phyloP scores from a whole-genome alignment of 2,888 invertebrate genomes.

The Erannis defoliaria region DNA sequence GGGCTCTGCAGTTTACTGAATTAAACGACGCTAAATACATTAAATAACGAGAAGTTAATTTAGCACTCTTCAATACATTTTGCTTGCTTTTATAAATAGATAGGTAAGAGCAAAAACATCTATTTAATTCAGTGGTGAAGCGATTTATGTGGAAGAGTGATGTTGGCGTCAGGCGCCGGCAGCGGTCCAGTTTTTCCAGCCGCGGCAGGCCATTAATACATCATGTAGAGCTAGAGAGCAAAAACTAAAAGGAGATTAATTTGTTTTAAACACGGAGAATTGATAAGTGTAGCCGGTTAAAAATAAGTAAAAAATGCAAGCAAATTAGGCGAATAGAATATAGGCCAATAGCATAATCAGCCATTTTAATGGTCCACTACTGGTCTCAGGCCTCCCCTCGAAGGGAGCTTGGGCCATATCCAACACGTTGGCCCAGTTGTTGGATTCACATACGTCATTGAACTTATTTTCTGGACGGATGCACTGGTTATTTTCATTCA shows the following conservation, averaged over 20 bases:
- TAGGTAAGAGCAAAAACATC: conserved; percentile 16
- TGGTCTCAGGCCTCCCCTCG: too few relatives aligned
- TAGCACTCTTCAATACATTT: not conserved
- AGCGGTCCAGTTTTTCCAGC: conserved; percentile 59
- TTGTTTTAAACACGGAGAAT: conserved; percentile 19
- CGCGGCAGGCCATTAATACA: conserved; percentile 51
- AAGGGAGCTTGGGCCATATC: too few relatives aligned
- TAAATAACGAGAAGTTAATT: not conserved
- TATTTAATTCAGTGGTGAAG: conserved; percentile 42
- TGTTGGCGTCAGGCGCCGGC: conserved; percentile 51
- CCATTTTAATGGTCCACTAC: too few relatives aligned
- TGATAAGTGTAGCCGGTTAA: not conserved
- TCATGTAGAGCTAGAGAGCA: conserved; percentile 47
- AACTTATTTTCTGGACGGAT: too few relatives aligned
- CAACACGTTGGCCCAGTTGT: too few relatives aligned
- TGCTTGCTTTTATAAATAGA: not conserved
- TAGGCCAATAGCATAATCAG: not conserved
- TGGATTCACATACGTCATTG: too few relatives aligned
- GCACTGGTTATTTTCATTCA: too few relatives aligned
- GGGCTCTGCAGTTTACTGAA: not conserved
- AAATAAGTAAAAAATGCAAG: not conserved
- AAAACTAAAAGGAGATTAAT: conserved; percentile 45
- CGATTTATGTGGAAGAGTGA: conserved; percentile 50
- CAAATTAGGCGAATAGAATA: not conserved
- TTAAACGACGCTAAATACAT: not conserved